A percentile compares a stretch with the other conserved stretches of the same genome.
These are phyloP conservation scores for Drosophila mayaguana DNA, from an alignment of 2,888 invertebrate genomes.

Conservation along the genomic window DNA sequence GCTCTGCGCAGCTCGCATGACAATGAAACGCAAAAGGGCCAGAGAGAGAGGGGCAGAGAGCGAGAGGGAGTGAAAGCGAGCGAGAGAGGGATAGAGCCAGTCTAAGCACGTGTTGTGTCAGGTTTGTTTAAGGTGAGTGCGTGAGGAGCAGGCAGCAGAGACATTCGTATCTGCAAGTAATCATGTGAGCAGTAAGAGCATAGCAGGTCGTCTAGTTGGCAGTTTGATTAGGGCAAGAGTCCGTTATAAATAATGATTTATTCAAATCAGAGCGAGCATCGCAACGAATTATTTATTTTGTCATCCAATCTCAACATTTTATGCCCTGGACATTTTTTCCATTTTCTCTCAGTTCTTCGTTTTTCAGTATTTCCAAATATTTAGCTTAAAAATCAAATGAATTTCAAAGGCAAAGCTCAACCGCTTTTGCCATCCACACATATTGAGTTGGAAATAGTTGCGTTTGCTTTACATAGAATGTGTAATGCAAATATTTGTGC, in stretches of 20 bases:
- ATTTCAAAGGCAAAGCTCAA: conserved; percentile 10
- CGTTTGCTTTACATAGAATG: conserved; percentile 16
- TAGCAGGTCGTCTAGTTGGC: not conserved
- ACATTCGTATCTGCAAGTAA: not conserved
- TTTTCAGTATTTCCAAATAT: not conserved
- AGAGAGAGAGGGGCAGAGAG: not conserved
- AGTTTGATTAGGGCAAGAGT: not conserved
- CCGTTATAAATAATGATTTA: not conserved
- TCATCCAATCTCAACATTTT: not conserved
- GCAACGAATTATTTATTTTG: not conserved
- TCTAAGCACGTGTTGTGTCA: not conserved
- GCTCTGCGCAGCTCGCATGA: not conserved
- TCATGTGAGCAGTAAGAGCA: not conserved
- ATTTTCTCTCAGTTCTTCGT: not conserved
- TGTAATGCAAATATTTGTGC: conserved; percentile 40
- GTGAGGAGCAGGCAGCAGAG: not conserved
- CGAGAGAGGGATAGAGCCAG: not conserved
- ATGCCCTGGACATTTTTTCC: not conserved
- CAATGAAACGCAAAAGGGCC: not conserved
- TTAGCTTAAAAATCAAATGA: conserved; percentile 10
- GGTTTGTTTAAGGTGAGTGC: not conserved
- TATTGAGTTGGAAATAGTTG: conserved; percentile 10
- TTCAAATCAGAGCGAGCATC: not conserved
- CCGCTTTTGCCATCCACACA: not conserved
- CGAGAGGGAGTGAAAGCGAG: not conserved